These are phyloP conservation scores for Drosophila nigromelanica DNA, from an alignment of 1,140 invertebrate genomes.

Conservation along the genomic window DNA sequence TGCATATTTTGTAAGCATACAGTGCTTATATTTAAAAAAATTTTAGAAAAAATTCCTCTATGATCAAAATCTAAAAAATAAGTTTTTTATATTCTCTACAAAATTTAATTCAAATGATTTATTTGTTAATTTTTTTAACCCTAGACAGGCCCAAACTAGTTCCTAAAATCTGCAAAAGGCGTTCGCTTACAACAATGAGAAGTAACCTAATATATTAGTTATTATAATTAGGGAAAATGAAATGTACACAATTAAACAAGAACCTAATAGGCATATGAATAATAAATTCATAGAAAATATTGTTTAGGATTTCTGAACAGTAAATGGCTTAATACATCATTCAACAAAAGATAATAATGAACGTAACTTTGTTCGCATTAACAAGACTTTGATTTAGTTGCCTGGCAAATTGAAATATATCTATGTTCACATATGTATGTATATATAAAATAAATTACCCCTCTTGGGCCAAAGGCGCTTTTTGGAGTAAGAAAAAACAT, in stretches of 20 bases:
- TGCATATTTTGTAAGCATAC: too few relatives aligned
- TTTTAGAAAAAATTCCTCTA: too few relatives aligned
- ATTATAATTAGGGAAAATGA: background rate
- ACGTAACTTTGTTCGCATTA: conserved; percentile 4
- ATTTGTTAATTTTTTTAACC: too few relatives aligned
- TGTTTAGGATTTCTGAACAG: background rate
- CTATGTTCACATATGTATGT: background rate
- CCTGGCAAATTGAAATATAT: background rate
- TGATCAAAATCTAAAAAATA: too few relatives aligned
- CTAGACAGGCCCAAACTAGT: too few relatives aligned
- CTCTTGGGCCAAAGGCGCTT: background rate
- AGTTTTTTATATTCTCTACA: too few relatives aligned
- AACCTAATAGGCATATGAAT: background rate
- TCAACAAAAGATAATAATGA: background rate
- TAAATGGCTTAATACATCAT: background rate
- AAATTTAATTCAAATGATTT: too few relatives aligned
- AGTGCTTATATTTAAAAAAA: too few relatives aligned
- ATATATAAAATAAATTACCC: background rate
- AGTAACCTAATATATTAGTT: background rate
- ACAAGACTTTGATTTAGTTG: background rate
- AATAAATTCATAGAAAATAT: background rate
- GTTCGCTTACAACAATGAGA: too few relatives aligned
- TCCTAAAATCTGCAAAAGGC: too few relatives aligned
- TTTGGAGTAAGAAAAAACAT: background rate
- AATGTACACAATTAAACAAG: background rate